Evolutionary conservation across 2,797 vertebrate species (phyloP).

Genomic region (Otolemur crassicaudatus): DNA sequence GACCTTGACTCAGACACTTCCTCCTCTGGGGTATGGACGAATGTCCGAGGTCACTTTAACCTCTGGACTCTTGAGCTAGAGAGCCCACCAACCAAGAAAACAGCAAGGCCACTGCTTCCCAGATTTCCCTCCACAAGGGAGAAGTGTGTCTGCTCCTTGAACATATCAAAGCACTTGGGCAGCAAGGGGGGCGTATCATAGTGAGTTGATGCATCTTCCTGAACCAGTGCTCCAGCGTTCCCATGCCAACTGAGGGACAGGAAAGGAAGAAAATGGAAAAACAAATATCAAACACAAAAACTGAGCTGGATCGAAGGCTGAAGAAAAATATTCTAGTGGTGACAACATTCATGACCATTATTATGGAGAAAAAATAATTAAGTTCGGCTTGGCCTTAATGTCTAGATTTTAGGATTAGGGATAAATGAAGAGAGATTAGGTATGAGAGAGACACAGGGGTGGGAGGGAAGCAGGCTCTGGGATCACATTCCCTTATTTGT

Average conservation of each 20-base stretch:
- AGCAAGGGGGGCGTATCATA: background rate
- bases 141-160: background rate
- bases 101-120: background rate
- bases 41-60: background rate
- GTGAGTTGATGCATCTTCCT: background rate
- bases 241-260: slow-evolving; percentile 66
- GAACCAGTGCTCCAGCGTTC: slow-evolving; percentile 39
- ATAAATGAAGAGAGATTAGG: slow-evolving; percentile 16
- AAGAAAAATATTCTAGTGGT: slow-evolving; percentile 39
- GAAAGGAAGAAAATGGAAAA: background rate
- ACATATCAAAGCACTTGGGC: background rate
- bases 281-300: slow-evolving; percentile 55
- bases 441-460: slow-evolving; percentile 18
- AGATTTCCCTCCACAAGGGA: background rate
- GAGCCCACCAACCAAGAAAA: background rate
- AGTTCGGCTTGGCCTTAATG: slow-evolving; percentile 60
- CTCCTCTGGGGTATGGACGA: background rate
- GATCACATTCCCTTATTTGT: slow-evolving; percentile 2
- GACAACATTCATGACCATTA: slow-evolving; percentile 39
- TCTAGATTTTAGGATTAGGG: background rate
- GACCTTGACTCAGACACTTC: background rate
- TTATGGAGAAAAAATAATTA: background rate
- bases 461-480: background rate
- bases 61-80: background rate
- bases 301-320: slow-evolving; percentile 42